Conservation (phyloP, 1,140 invertebrate species). For the Drosophila sulfurigaster region DNA sequence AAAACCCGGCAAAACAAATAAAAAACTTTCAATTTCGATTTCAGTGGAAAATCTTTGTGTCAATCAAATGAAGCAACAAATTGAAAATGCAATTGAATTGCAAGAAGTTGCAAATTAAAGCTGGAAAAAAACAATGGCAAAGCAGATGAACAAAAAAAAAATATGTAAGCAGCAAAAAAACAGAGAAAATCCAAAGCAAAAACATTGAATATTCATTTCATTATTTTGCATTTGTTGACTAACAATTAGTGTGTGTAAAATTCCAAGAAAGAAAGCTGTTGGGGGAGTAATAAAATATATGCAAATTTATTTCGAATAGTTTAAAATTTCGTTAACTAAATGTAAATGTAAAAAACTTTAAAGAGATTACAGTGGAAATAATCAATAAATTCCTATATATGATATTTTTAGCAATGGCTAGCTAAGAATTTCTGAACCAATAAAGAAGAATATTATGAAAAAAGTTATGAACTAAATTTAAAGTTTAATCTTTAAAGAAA, state of each 20-base stretch:
- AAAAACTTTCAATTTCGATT: slow-evolving; percentile 57
- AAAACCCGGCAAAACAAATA: slow-evolving; percentile 32
- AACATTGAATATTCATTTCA: slow-evolving; percentile 4
- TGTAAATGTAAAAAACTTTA: too few species aligned
- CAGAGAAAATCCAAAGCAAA: slow-evolving; percentile 28
- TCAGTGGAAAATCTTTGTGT: slow-evolving; percentile 65
- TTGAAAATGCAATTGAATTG: slow-evolving; percentile 23
- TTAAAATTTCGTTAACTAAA: too few species aligned
- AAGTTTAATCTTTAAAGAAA: too few species aligned
- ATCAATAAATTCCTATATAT: too few species aligned
- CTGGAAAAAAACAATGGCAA: slow-evolving; percentile 19
- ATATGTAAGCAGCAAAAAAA: background rate
- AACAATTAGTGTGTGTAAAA: background rate
- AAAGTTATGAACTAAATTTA: too few species aligned
- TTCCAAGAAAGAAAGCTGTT: slow-evolving; percentile 8
- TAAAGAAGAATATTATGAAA: too few species aligned
- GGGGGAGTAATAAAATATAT: too few species aligned
- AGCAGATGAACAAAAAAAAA: slow-evolving; percentile 18
- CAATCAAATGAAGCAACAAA: slow-evolving; percentile 45
- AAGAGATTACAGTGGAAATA: too few species aligned
- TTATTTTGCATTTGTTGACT: slow-evolving; percentile 9
- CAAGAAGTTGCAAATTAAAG: background rate
- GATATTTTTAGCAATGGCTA: too few species aligned
- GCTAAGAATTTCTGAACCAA: too few species aligned
- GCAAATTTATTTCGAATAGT: too few species aligned